These are phyloP conservation scores for Crambe crambe DNA, from an alignment of 37 sponge, comb jelly and placozoan genomes.

Conservation along the genomic window DNA sequence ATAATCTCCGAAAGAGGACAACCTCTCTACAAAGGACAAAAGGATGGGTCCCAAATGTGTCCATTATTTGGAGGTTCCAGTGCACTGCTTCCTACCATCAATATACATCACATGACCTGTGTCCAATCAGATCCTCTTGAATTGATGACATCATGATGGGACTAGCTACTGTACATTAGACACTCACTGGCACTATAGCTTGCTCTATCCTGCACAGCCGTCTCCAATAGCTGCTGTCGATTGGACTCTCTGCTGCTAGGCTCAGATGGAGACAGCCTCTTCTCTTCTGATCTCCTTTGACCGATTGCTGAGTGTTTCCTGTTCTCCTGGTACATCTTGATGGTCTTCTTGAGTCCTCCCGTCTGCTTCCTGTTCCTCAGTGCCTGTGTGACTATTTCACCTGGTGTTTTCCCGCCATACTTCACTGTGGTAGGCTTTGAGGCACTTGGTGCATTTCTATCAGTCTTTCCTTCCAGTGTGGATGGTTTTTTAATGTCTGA, in stretches of 20 bases:
- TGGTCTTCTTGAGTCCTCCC: constrained; percentile 44
- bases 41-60: too few species aligned
- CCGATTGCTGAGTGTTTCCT: neutral
- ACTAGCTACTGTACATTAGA: too few species aligned
- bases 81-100: too few species aligned
- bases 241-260: neutral
- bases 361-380: constrained; percentile 5
- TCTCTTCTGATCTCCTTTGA: neutral
- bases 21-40: too few species aligned
- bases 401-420: constrained; percentile 7
- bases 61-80: too few species aligned
- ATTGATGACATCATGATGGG: too few species aligned
- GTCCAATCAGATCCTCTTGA: too few species aligned
- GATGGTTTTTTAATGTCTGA: neutral
- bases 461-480: too few species aligned
- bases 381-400: constrained; percentile 25
- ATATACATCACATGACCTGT: too few species aligned
- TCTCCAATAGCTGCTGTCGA: neutral
- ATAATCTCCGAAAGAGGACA: too few species aligned
- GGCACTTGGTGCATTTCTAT: neutral
- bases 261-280: neutral
- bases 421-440: neutral
- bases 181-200: constrained; percentile 15
- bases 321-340: constrained; percentile 61
- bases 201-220: neutral